Percentiles rank a stretch among this genome's conserved stretches.
These are phyloP conservation scores for Hirundichthys speculiger DNA, from an alignment of 2,113 vertebrate genomes.

Conservation along the genomic window DNA sequence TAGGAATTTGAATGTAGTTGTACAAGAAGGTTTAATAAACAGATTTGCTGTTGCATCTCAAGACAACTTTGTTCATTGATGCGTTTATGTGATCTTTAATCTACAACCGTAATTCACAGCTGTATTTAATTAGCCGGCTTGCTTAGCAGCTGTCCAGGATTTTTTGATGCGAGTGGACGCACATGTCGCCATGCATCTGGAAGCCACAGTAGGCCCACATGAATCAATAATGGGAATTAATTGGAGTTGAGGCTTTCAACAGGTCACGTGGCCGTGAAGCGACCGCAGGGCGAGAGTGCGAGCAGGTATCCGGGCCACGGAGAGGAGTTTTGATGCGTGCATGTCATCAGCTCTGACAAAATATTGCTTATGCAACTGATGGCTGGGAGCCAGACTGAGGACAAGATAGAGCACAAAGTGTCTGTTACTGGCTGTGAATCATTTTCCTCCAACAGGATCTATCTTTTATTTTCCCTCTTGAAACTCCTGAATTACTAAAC, in stretches of 20 bases:
- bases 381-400: constrained; percentile 49
- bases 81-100: constrained; percentile 17
- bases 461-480: not conserved
- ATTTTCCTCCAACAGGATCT: not conserved
- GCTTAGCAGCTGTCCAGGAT: constrained; percentile 39
- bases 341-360: constrained; percentile 43
- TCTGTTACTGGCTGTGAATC: constrained; percentile 7
- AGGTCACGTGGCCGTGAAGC: constrained; percentile 7
- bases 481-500: not conserved
- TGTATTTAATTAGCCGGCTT: constrained; percentile 39
- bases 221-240: constrained; percentile 41
- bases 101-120: constrained; percentile 23
- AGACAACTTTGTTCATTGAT: not conserved
- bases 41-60: too few species aligned
- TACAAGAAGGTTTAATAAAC: too few species aligned
- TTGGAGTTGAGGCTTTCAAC: constrained; percentile 5
- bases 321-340: constrained; percentile 21
- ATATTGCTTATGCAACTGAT: constrained; percentile 57
- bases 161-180: constrained; percentile 22
- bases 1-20: too few species aligned
- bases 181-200: constrained; percentile 26
- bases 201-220: constrained; percentile 4
- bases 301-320: constrained; percentile 4
- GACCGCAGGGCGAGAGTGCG: not conserved
- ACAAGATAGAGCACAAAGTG: constrained; percentile 30